A percentile compares a stretch with the other conserved stretches of the same genome.
Evolutionary conservation across 2,888 invertebrate genomes (phyloP).

Genomic region (Temnothorax unifasciatus): DNA sequence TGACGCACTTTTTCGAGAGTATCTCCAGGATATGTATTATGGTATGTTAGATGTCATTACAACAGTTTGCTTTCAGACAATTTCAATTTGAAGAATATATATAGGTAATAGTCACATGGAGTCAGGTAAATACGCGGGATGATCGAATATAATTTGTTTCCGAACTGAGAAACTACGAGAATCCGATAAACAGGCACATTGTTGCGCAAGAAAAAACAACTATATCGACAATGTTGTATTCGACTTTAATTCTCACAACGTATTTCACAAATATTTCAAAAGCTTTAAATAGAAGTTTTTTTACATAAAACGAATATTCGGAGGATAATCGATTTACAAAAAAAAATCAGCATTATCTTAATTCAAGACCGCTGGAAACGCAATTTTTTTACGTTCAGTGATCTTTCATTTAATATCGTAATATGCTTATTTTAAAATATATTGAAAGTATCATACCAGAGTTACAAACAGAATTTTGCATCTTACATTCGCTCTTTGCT

Average conservation of each 20-base stretch:
- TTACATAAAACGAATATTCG: background rate
- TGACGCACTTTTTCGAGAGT: background rate
- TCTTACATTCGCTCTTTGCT: background rate
- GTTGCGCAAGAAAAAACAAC: background rate
- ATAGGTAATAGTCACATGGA: background rate
- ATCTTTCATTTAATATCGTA: background rate
- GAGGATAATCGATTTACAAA: background rate
- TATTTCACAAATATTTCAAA: background rate
- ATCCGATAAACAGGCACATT: background rate
- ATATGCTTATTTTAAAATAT: background rate
- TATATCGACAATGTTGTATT: background rate
- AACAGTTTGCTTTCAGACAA: constrained; percentile 1
- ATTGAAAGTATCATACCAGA: background rate
- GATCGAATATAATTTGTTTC: constrained; percentile 3
- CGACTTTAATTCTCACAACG: background rate
- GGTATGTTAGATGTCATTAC: background rate
- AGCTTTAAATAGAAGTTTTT: background rate
- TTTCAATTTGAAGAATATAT: background rate
- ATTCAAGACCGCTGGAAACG: background rate
- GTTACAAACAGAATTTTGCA: background rate
- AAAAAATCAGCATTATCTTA: background rate
- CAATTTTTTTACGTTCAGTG: background rate
- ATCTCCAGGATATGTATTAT: background rate
- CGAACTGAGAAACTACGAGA: background rate
- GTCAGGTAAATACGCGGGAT: background rate